These are phyloP conservation scores for Octonoba sinensis DNA, from an alignment of 2,888 invertebrate species.

Conservation along the genomic window DNA sequence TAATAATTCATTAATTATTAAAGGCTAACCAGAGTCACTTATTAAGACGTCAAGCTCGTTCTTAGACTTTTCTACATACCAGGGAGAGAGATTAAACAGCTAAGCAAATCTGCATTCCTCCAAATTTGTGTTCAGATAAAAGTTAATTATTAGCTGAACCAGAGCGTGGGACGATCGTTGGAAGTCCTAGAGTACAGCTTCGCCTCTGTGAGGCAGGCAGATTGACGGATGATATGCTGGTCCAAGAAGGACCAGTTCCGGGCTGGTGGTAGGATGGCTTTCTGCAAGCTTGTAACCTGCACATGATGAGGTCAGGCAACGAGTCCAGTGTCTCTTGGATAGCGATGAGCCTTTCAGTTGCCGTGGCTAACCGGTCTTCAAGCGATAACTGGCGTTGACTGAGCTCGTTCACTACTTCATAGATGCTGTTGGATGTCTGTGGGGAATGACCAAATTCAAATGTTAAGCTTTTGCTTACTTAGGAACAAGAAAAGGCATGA, in stretches of 20 bases:
- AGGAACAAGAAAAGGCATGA: constrained; percentile 1
- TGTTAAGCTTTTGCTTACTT: constrained; percentile 61
- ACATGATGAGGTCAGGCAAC: constrained; percentile 49
- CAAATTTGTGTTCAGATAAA: too few species aligned
- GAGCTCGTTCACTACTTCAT: constrained; percentile 98
- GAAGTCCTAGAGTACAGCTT: constrained; percentile 45
- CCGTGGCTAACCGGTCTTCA: constrained; percentile 90
- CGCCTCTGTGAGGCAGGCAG: constrained; percentile 46
- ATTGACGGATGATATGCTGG: constrained; percentile 61
- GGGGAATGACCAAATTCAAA: constrained; percentile 70
- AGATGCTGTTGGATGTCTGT: constrained; percentile 97
- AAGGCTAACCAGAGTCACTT: too few species aligned
- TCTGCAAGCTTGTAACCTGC: constrained; percentile 31
- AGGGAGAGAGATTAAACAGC: too few species aligned
- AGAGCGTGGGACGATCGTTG: constrained; percentile 56
- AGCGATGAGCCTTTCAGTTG: constrained; percentile 86
- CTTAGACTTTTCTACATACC: too few species aligned
- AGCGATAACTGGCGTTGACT: constrained; percentile 92
- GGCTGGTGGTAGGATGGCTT: constrained; percentile 45
- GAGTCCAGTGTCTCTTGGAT: constrained; percentile 50
- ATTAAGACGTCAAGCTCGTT: too few species aligned
- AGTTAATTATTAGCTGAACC: constrained; percentile 53
- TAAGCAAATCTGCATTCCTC: too few species aligned
- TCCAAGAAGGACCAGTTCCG: constrained; percentile 52
- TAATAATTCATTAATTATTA: too few species aligned